Evolutionary conservation across 1,140 invertebrate species (phyloP), one percentile per base, ranked within the genome.

Genomic region (Drosophila kepulauana): DNA sequence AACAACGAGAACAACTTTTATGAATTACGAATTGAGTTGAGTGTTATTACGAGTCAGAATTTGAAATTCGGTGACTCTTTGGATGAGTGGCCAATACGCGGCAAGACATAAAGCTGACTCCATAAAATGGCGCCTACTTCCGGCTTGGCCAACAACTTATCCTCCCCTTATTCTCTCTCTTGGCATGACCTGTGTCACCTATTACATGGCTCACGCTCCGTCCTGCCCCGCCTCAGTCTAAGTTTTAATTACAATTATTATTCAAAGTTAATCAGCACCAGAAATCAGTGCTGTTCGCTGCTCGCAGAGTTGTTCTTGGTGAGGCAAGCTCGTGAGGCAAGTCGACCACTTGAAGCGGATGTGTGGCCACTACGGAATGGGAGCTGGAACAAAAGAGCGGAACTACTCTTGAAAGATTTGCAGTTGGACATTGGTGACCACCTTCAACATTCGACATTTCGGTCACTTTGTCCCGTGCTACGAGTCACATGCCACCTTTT

Each of bases 401-500:
- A 91, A 91, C 88, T 91, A 91, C 88, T 91, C 88, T 91, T 89
- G 89, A 91, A 91, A 91, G 89, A 91, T 82, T 89, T 81, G 81
- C 84, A 64, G 67, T 52, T 15, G 62, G 13, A 15, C 28, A 62
- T 62, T 48, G 59, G 61, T 25, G 3, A 25, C 49, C 41, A 56
- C 35, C 63, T 65, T 43, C 49, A 16, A 16, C 46, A 20, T 48
- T 25, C n/a, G 48, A 33, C 49, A 41, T 38, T 52, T 66, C 20
- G 64, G 20, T 16, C 41, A 52, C 35, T 46, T 58, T 68, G 65
- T 41, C 64, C 41, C 56, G 33, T 68, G 43, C 41, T 20, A 8
- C 51, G 5, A 10, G 28, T 25, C 25, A 41, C n/a, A 15, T 38
- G 33, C 52, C 33, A 16, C 30, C 1, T 33, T n/a, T 54, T 49